Evolutionary conservation across 2,888 invertebrate species (phyloP), one percentile per base, ranked within the genome.

Genomic region (Diabrotica balteata): DNA sequence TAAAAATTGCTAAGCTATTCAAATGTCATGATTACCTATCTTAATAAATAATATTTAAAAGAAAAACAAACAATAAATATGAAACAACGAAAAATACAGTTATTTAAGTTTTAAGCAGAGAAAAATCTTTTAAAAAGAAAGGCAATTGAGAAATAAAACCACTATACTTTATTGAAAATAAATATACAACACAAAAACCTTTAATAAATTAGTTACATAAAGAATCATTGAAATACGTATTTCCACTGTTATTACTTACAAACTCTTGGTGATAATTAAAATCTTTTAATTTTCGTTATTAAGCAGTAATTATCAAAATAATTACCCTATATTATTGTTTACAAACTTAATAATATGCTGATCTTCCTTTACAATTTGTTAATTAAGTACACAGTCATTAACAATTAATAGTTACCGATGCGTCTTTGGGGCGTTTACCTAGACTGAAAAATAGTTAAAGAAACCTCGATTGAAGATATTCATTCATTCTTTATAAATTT

Each of bases 251-350:
- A 17, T 17, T 17, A 43, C 32, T 54, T 54, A 54, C 42, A 54
- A 43, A n/a, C 42, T 43, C 43, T 7, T 2, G 42, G 42, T 54
- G 42, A 32, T 53, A 32, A 53, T 42, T 42, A 53, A 53, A 53
- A 53, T 54, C 54, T 43, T 9, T 53, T 4, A 32, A 53, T 53
- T 53, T 42, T 2, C 32, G 0, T 47, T 44, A 7, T 53, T 49
- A 61, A 53, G 22, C 32, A 61, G 46, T 61, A 61, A 61, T 61
- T 61, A 53, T 46, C 11, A 32, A 61, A 61, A 61, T 61, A 53
- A 61, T 43, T 46, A 53, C 52, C 53, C 47, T 42, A 9, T 32
- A 32, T 45, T 61, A 32, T 10, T 22, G 11, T 32, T 53, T 61
- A 10, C 22, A 32, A 4, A n/a, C 10, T n/a, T 61, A 61, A 61